Conservation (phyloP, 2,113 vertebrate species). For the Campylorhamphus procurvoides region DNA sequence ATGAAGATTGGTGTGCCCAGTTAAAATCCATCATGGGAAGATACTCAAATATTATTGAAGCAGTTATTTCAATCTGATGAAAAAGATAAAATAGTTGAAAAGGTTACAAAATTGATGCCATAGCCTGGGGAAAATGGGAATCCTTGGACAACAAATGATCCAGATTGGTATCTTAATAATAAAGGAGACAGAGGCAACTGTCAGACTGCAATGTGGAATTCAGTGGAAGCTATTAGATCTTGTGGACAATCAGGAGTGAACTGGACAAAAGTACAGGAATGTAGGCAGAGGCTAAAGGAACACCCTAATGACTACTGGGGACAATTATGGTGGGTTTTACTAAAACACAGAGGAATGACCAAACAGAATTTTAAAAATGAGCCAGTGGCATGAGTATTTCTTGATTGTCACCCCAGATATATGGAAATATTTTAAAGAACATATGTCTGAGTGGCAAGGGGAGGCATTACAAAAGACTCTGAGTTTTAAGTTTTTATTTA, state of each 20-base stretch:
- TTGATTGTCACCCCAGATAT: not conserved
- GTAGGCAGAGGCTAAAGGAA: not conserved
- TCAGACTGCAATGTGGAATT: not conserved
- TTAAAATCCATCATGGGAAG: not conserved
- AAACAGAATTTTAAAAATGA: not conserved
- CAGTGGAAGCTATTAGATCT: not conserved
- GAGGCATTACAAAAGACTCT: not conserved
- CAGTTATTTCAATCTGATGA: not conserved
- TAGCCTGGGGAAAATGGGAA: not conserved
- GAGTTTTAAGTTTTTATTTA: not conserved
- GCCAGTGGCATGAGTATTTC: not conserved
- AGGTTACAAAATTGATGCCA: not conserved
- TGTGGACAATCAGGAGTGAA: not conserved
- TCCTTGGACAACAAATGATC: not conserved
- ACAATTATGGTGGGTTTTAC: not conserved
- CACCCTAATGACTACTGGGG: not conserved
- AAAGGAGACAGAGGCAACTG: not conserved
- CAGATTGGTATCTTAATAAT: not conserved
- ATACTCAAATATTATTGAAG: not conserved
- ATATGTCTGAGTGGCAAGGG: not conserved
- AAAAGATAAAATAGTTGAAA: not conserved
- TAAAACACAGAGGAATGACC: not conserved
- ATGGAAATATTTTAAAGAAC: not conserved
- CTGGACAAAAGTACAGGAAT: not conserved
- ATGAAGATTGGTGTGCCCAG: rapidly evolving